phyloP scores from a whole-genome alignment of 2,113 vertebrate genomes.

The Rhabdomys dilectus region DNA sequence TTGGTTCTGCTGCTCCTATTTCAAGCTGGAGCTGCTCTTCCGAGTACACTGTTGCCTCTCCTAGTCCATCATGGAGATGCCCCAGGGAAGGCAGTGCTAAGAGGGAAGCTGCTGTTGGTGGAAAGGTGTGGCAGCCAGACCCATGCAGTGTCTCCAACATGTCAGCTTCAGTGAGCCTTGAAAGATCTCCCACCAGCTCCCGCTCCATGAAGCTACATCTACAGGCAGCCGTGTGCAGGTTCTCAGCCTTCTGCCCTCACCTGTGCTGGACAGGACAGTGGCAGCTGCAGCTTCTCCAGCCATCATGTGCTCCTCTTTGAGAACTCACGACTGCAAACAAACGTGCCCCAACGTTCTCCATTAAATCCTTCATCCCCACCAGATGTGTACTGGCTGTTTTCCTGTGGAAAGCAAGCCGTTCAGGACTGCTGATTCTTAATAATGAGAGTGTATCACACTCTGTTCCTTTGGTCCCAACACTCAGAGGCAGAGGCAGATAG shows the following conservation, averaged over 20 bases:
- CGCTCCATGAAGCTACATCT: background rate
- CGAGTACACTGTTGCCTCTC: background rate
- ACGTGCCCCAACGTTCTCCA: background rate
- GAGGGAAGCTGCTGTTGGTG: background rate
- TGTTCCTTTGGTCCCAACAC: background rate
- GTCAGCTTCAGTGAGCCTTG: background rate
- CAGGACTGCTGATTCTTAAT: background rate
- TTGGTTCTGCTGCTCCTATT: background rate
- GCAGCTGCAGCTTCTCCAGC: background rate
- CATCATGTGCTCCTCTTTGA: background rate
- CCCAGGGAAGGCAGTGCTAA: background rate
- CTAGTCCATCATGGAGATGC: background rate
- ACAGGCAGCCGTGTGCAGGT: background rate
- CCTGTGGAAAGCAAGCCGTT: background rate
- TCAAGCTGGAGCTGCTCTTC: background rate
- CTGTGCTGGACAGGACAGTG: background rate
- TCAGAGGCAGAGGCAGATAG: background rate
- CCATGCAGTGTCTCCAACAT: background rate
- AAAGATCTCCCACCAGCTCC: background rate
- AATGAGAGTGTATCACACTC: background rate
- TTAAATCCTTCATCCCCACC: background rate
- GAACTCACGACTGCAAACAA: background rate
- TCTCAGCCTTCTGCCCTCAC: background rate
- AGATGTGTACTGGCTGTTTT: background rate
- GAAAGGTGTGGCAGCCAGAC: background rate